A percentile compares a stretch with the other conserved stretches of the same genome.
Evolutionary conservation across 2,888 invertebrate genomes (phyloP).

Genomic region (Polymixis lichenea): DNA sequence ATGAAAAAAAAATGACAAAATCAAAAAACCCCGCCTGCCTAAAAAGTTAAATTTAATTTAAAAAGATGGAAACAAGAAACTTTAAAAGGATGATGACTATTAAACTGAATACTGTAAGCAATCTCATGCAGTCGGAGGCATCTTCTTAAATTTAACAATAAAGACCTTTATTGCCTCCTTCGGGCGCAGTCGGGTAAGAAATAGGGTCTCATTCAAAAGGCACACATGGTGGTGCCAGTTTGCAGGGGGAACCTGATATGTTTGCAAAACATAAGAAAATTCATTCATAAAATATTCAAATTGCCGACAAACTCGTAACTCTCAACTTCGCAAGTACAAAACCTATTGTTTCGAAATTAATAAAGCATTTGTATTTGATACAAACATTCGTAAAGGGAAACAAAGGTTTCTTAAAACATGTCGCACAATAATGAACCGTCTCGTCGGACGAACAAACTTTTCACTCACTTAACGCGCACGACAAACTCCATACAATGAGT

Average conservation of each 20-base stretch:
- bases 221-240: neutral
- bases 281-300: slow-evolving; percentile 11
- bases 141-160: no score
- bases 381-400: slow-evolving; percentile 48
- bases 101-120: no score
- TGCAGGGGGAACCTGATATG: neutral
- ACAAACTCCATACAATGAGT: slow-evolving; percentile 55
- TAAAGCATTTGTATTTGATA: slow-evolving; percentile 38
- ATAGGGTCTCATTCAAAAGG: neutral
- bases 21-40: no score
- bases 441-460: slow-evolving; percentile 60
- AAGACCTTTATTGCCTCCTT: no score
- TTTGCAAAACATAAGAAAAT: neutral
- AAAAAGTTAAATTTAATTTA: no score
- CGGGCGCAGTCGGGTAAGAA: no score
- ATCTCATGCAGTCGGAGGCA: no score
- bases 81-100: no score
- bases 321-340: slow-evolving; percentile 3
- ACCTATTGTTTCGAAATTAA: slow-evolving; percentile 46
- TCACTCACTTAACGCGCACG: slow-evolving; percentile 55
- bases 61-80: no score
- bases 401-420: slow-evolving; percentile 42
- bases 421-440: slow-evolving; percentile 61
- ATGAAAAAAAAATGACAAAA: neutral
- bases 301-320: slow-evolving; percentile 17